Base-by-base conservation (phyloP, 2,797 vertebrate species). In the Pelobates cultripes region DNA sequence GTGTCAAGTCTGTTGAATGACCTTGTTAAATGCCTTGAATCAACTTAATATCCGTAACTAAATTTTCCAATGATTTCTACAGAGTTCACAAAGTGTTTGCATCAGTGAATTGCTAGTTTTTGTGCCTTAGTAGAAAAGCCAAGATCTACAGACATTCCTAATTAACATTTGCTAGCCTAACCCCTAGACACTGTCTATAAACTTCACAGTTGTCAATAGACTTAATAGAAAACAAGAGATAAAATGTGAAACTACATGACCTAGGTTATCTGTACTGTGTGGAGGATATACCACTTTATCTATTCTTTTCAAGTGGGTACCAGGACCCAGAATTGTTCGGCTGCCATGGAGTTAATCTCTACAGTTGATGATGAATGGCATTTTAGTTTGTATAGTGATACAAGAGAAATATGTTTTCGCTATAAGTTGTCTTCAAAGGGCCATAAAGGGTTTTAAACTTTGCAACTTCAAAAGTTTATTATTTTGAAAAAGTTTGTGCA, bases 41-140 rank as follows among this genome's bases (percentile, higher is more conserved):
- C 44, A 64, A 64, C 53, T 17, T 79, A 66, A 79, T 79, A 72
- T 64, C 57, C 57, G n/a, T 64, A 55, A 71, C 73, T 64, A 76
- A 76, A 53, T 67, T 70, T 71, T 53, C 72, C 41, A 75, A 15
- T 69, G 79, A 69, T 68, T 80, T 74, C 73, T n/a, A n/a, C n/a
- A n/a, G n/a, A n/a, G n/a, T n/a, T n/a, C n/a, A 70, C 28, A 47
- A 51, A 75, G 57, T 43, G 51, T 60, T 74, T 69, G 69, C 41
- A 40, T 45, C 47, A 69, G 53, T 57, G 28, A 44, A 45, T 28
- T 7, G 55, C 55, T 4, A 1, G 55, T 12, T 12, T 28, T n/a
- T 2, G 6, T 64, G 2, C 28, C 2, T 15, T n/a, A 61, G 17
- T 7, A 64, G 5, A 64, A 10, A 64, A 14, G 28, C 61, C 61